Conservation (phyloP, 1,140 invertebrate genomes). For the Bilobella aurantiaca region DNA sequence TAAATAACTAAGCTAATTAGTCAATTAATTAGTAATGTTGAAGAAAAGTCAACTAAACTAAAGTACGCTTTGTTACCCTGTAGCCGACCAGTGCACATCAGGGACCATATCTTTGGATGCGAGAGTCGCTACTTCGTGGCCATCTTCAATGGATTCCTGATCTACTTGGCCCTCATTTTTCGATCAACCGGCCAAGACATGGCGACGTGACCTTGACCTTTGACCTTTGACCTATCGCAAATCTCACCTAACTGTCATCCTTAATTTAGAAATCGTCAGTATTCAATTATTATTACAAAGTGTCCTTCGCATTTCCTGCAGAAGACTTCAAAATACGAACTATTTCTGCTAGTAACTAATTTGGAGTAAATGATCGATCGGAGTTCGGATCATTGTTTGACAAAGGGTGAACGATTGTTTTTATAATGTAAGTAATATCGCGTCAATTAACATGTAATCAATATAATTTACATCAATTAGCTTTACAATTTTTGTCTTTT, state of each 20-base stretch:
- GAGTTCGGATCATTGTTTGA: too few relatives aligned
- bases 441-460: too few relatives aligned
- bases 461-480: too few relatives aligned
- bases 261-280: background rate
- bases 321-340: too few relatives aligned
- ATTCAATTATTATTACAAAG: background rate
- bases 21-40: background rate
- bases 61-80: background rate
- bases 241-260: background rate
- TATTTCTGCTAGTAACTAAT: too few relatives aligned
- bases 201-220: background rate
- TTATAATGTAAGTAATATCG: too few relatives aligned
- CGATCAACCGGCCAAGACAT: background rate
- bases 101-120: conserved; percentile 4
- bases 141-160: background rate
- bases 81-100: background rate
- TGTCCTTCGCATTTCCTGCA: background rate
- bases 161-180: conserved; percentile 3
- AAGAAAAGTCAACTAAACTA: background rate
- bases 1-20: too few relatives aligned
- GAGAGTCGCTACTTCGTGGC: conserved; percentile 5
- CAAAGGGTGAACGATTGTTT: too few relatives aligned
- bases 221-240: background rate
- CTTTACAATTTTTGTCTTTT: too few relatives aligned
- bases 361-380: too few relatives aligned